Conservation (phyloP, 1,140 invertebrate genomes). For the Coelopa frigida region DNA sequence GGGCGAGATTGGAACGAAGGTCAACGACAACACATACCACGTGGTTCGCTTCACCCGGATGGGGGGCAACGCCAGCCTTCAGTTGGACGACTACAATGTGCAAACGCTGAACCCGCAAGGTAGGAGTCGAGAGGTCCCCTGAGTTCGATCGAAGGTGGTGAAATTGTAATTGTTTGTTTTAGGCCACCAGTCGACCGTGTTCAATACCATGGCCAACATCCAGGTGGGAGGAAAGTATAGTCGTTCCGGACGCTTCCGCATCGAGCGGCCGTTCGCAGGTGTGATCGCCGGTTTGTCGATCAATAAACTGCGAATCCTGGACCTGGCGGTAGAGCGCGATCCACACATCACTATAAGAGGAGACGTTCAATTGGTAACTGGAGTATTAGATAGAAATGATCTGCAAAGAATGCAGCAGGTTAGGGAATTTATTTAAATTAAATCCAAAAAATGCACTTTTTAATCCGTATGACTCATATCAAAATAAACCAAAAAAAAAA, state of each 20-base stretch:
- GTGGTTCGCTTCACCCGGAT: slow-evolving; percentile 82
- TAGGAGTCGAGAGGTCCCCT: slow-evolving; percentile 36
- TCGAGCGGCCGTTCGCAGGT: slow-evolving; percentile 74
- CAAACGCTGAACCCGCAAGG: slow-evolving; percentile 73
- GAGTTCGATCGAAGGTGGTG: neutral
- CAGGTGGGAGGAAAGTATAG: slow-evolving; percentile 84
- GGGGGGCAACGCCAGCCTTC: slow-evolving; percentile 83
- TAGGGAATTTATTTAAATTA: slow-evolving; percentile 47
- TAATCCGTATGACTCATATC: neutral
- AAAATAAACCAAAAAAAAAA: neutral
- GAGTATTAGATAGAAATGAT: slow-evolving; percentile 64
- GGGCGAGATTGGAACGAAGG: slow-evolving; percentile 79
- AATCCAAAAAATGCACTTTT: too few species aligned
- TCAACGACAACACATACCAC: slow-evolving; percentile 91
- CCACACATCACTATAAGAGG: slow-evolving; percentile 63
- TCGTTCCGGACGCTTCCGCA: slow-evolving; percentile 58
- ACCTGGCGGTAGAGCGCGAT: slow-evolving; percentile 76
- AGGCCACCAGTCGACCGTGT: slow-evolving; percentile 83
- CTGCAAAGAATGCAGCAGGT: slow-evolving; percentile 78
- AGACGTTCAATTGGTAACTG: slow-evolving; percentile 64
- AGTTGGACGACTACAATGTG: slow-evolving; percentile 85
- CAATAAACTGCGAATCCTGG: slow-evolving; percentile 76
- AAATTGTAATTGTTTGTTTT: slow-evolving; percentile 5
- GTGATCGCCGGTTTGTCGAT: slow-evolving; percentile 83
- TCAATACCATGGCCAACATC: slow-evolving; percentile 85